phyloP scores from a whole-genome alignment of 1,140 invertebrate genomes.

The Varroa destructor region DNA sequence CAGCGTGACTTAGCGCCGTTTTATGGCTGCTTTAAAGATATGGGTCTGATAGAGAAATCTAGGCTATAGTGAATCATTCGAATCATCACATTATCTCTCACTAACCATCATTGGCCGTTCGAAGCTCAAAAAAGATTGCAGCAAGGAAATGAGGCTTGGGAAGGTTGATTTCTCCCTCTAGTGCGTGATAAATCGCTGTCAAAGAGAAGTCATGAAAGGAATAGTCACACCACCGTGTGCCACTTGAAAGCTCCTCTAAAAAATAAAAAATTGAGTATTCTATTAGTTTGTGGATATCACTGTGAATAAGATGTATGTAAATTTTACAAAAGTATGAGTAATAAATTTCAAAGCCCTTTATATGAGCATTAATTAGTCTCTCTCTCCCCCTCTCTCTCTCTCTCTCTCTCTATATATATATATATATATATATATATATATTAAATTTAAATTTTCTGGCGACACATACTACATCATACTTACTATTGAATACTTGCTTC shows the following conservation, averaged over 20 bases:
- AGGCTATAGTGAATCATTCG: not conserved
- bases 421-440: no score
- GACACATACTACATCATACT: not conserved
- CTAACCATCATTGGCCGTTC: conserved; percentile 8
- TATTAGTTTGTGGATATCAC: no score
- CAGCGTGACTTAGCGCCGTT: no score
- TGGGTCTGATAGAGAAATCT: not conserved
- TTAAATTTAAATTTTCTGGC: no score
- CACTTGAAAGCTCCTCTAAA: conserved; percentile 1
- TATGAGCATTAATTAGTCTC: no score
- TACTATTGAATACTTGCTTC: conserved; percentile 14
- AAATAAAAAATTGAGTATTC: no score
- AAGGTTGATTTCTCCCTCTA: not conserved
- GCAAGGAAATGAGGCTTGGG: conserved; percentile 16
- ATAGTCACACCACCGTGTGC: conserved; percentile 11
- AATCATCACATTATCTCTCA: not conserved
- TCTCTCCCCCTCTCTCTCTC: no score
- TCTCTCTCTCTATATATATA: no score
- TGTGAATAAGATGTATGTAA: no score
- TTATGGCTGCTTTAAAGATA: not conserved
- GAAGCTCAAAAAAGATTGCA: conserved; percentile 19
- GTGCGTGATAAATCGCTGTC: not conserved
- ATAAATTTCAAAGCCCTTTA: no score
- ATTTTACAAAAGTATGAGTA: no score
- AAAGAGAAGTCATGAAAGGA: conserved; percentile 22